phyloP scores from a whole-genome alignment of 2,888 invertebrate genomes.

The Hypsopygia costalis region DNA sequence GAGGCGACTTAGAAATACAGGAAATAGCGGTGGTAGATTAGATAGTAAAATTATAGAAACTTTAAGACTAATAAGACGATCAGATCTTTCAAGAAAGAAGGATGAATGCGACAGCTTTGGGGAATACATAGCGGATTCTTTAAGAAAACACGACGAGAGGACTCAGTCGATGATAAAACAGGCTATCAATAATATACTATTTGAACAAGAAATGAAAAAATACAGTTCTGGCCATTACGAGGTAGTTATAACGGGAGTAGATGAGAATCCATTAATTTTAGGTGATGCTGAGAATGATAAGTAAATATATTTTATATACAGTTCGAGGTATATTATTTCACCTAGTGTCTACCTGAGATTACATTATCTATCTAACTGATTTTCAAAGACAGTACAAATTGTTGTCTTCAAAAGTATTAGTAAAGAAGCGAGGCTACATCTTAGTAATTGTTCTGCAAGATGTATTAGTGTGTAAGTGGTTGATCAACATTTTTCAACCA shows the following conservation, averaged over 20 bases:
- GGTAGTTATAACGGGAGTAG: slow-evolving; percentile 39
- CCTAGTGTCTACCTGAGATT: no score
- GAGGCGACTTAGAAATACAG: slow-evolving; percentile 12
- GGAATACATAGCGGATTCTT: slow-evolving; percentile 64
- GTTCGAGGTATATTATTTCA: no score
- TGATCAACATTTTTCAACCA: no score
- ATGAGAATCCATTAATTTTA: slow-evolving; percentile 54
- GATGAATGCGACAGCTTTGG: slow-evolving; percentile 72
- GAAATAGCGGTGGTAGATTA: slow-evolving; percentile 19
- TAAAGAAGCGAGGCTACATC: no score
- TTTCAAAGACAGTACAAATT: no score
- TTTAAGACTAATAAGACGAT: slow-evolving; percentile 35
- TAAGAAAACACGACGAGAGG: slow-evolving; percentile 65
- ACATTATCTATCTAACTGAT: no score
- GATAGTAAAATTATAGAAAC: slow-evolving; percentile 43
- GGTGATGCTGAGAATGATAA: slow-evolving; percentile 28
- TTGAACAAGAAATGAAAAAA: slow-evolving; percentile 72
- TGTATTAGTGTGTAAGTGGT: no score
- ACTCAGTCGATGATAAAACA: slow-evolving; percentile 70
- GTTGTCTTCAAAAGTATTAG: no score
- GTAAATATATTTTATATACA: not conserved
- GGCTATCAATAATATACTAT: slow-evolving; percentile 68
- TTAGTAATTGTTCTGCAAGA: no score
- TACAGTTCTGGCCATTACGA: slow-evolving; percentile 47
- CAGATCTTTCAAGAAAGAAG: slow-evolving; percentile 46